Evolutionary conservation across 2,888 invertebrate genomes (phyloP).

Genomic region (Parnassius mnemosyne): DNA sequence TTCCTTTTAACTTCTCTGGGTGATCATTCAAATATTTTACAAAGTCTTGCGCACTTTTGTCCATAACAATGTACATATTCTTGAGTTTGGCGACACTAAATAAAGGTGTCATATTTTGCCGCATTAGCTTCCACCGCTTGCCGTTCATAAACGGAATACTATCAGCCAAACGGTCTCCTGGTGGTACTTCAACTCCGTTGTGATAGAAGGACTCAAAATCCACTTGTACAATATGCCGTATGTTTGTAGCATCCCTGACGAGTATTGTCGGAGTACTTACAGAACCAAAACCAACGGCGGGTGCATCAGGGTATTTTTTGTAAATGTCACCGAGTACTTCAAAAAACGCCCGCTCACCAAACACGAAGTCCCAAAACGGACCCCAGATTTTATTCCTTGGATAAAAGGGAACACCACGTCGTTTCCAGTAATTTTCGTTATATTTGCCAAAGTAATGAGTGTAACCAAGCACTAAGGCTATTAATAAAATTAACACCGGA

Average conservation of each 20-base stretch:
- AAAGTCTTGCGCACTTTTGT: slow-evolving; percentile 41
- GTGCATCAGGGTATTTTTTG: slow-evolving; percentile 43
- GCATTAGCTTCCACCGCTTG: slow-evolving; percentile 41
- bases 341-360: background rate
- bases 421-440: background rate
- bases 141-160: slow-evolving; percentile 38
- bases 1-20: slow-evolving; percentile 37
- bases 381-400: background rate
- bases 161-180: slow-evolving; percentile 30
- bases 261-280: slow-evolving; percentile 34
- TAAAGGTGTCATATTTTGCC: slow-evolving; percentile 46
- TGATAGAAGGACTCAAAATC: slow-evolving; percentile 40
- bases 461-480: background rate
- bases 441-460: background rate
- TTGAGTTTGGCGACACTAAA: slow-evolving; percentile 47
- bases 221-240: slow-evolving; percentile 24
- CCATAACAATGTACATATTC: slow-evolving; percentile 45
- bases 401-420: background rate
- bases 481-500: background rate
- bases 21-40: slow-evolving; percentile 36
- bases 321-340: slow-evolving; percentile 33
- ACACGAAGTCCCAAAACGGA: slow-evolving; percentile 1
- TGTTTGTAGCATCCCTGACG: slow-evolving; percentile 37
- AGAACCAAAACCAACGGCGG: slow-evolving; percentile 48
- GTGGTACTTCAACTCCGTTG: slow-evolving; percentile 30